Percentiles rank a stretch among this genome's conserved stretches.
phyloP scores from a whole-genome alignment of 2,797 vertebrate genomes.

The Xerus rutilus region DNA sequence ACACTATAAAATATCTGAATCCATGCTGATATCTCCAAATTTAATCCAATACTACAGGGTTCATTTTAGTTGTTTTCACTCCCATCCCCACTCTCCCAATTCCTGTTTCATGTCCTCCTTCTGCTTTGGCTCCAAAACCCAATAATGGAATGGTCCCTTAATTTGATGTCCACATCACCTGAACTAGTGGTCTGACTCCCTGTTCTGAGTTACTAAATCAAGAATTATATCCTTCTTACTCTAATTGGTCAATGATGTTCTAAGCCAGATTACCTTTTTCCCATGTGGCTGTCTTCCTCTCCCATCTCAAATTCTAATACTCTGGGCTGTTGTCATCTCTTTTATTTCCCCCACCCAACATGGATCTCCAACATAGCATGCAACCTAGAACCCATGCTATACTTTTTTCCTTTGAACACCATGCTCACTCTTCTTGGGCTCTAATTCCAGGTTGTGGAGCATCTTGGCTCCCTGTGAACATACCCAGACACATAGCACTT shows the following conservation, averaged over 20 bases:
- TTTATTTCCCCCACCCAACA: neutral
- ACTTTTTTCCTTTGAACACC: neutral
- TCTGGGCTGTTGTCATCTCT: neutral
- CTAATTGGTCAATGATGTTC: neutral
- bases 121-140: neutral
- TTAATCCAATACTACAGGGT: neutral
- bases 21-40: neutral
- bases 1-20: neutral
- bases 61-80: neutral
- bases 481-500: neutral
- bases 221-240: neutral
- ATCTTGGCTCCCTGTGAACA: neutral
- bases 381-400: neutral
- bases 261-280: neutral
- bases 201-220: neutral
- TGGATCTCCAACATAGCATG: neutral
- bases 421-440: neutral
- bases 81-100: neutral
- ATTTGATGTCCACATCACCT: neutral
- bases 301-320: neutral
- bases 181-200: neutral
- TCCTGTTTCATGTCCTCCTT: neutral
- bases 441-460: neutral
- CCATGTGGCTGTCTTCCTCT: no score
- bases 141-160: neutral